Conservation (phyloP, 2,113 vertebrate species). For the Tragulus kanchil region DNA sequence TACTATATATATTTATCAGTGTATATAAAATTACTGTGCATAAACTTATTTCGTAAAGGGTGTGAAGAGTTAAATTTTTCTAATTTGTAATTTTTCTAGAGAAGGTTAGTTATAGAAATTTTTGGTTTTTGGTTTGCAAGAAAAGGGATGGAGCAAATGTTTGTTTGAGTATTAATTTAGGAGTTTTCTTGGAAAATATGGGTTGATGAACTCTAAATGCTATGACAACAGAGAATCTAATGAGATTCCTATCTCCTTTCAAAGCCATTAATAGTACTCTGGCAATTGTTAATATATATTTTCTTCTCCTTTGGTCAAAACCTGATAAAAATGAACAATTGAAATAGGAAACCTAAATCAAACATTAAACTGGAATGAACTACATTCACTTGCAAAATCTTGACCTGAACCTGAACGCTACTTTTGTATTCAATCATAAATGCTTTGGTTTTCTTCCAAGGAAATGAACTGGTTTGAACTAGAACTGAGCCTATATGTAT, state of each 20-base stretch:
- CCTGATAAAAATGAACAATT: background rate
- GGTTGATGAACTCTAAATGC: background rate
- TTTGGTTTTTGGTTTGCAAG: background rate
- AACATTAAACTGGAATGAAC: conserved; percentile 35
- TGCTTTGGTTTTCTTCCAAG: background rate
- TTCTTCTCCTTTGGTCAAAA: background rate
- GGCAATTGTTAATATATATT: background rate
- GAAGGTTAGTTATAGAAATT: background rate
- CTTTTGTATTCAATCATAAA: conserved; percentile 30
- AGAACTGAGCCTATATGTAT: background rate
- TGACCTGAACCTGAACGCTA: background rate
- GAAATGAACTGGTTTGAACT: background rate
- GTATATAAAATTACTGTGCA: background rate
- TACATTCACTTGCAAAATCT: conserved; percentile 43
- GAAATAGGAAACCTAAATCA: conserved; percentile 36
- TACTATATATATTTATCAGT: background rate
- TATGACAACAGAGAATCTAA: background rate
- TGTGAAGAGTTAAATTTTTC: conserved; percentile 16
- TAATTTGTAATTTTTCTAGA: conserved; percentile 23
- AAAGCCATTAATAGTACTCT: background rate
- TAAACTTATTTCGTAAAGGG: conserved; percentile 5
- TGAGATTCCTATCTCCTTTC: conserved; percentile 23
- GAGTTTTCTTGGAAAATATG: background rate
- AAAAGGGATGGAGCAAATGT: background rate
- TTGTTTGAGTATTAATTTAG: background rate